Percentiles rank a stretch among this genome's conserved stretches.
These are phyloP conservation scores for Petrosia ficiformis DNA, from an alignment of 37 sponge, comb jelly and placozoan genomes.

Conservation along the genomic window DNA sequence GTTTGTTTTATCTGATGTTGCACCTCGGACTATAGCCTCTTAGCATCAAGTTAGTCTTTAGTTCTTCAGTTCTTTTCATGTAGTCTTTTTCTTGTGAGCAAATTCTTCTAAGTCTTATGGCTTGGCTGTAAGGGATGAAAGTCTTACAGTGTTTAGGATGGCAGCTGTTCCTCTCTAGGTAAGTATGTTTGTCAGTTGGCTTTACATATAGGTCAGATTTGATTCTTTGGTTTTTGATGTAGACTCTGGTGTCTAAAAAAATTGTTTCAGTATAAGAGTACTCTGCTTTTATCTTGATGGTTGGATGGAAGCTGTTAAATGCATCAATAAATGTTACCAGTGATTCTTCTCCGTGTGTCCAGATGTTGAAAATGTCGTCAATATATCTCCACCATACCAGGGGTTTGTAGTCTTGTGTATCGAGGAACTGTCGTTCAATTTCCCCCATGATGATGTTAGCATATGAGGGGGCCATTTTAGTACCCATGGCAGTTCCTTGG, in stretches of 20 bases:
- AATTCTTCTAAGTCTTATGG: too few relatives aligned
- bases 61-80: too few relatives aligned
- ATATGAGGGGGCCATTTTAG: conserved; percentile 26
- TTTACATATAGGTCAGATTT: conserved; percentile 5
- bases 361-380: conserved; percentile 22
- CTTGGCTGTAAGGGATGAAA: too few relatives aligned
- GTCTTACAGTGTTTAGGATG: too few relatives aligned
- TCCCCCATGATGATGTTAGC: conserved; percentile 38
- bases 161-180: too few relatives aligned
- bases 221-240: background rate
- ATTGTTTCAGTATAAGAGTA: background rate
- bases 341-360: conserved; percentile 22
- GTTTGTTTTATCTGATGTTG: too few relatives aligned
- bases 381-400: conserved; percentile 24
- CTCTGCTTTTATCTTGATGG: conserved; percentile 26
- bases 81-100: too few relatives aligned
- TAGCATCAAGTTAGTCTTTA: too few relatives aligned
- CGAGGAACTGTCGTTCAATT: conserved; percentile 13
- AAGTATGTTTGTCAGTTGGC: conserved; percentile 25
- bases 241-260: conserved; percentile 27
- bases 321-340: background rate
- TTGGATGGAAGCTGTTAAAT: conserved; percentile 9
- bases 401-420: background rate
- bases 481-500: conserved; percentile 37
- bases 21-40: too few relatives aligned